phyloP scores from a whole-genome alignment of 2,113 vertebrate genomes.

The Spermophilus dauricus region DNA sequence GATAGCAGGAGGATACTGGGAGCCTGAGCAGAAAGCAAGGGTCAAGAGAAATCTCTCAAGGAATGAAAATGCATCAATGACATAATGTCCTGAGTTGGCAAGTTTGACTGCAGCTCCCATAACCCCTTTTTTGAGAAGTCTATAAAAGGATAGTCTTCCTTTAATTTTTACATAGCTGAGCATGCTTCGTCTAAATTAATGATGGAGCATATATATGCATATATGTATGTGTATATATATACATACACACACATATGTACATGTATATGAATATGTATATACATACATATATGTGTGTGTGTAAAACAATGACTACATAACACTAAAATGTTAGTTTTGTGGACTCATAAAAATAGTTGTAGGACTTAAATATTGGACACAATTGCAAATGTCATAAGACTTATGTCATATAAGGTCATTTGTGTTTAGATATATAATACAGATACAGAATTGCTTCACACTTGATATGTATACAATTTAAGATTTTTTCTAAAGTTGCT shows the following conservation, averaged over 20 bases:
- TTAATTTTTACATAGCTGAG: too few species aligned
- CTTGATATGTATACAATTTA: not conserved
- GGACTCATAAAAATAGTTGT: not conserved
- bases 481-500: not conserved
- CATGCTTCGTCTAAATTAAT: too few species aligned
- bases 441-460: not conserved
- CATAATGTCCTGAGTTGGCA: not conserved
- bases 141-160: too few species aligned
- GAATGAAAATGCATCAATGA: not conserved
- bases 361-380: not conserved
- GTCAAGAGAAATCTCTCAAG: not conserved
- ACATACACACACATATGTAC: too few species aligned
- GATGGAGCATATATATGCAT: too few species aligned
- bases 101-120: not conserved
- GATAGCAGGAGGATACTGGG: fast-evolving
- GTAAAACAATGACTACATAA: not conserved
- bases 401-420: not conserved
- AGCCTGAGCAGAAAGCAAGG: not conserved
- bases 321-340: not conserved
- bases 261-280: too few species aligned
- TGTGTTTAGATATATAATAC: not conserved
- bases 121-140: too few species aligned
- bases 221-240: too few species aligned
- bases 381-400: not conserved
- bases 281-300: not conserved